Evolutionary conservation across 2,113 vertebrate genomes (phyloP).

Genomic region (Petromus typicus): DNA sequence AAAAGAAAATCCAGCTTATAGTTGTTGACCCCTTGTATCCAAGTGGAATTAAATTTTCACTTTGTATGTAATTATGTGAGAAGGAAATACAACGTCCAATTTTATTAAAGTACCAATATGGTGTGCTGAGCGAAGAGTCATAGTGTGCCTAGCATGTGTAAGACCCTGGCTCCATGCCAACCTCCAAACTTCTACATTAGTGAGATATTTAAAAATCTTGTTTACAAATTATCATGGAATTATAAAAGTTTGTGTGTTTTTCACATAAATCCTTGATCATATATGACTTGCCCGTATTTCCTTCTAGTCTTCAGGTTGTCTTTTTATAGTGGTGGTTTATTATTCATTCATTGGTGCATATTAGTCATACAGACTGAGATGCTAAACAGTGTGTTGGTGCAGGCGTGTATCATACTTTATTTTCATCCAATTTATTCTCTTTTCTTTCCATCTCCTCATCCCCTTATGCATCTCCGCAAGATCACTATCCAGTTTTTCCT

Average conservation of each 20-base stretch:
- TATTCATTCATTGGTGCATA: neutral
- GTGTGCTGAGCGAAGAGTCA: neutral
- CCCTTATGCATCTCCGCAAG: neutral
- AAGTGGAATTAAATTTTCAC: conserved; percentile 18
- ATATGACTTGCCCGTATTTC: neutral
- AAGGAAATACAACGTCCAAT: neutral
- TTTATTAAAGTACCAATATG: neutral
- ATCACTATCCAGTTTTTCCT: neutral
- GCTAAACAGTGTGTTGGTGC: neutral
- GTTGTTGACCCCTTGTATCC: neutral
- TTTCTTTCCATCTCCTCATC: no score
- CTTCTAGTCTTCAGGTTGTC: neutral
- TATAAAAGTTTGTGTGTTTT: neutral
- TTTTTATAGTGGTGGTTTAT: neutral
- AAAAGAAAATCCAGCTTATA: conserved; percentile 43
- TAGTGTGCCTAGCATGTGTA: neutral
- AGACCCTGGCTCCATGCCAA: no score
- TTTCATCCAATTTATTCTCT: no score
- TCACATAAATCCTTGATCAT: neutral
- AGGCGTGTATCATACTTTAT: neutral
- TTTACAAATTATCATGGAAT: neutral
- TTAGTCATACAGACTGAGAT: neutral
- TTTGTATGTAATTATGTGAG: conserved; percentile 1
- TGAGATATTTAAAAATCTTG: neutral
- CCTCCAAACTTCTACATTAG: neutral